phyloP scores from a whole-genome alignment of 2,113 vertebrate species.

The Pogonocichla stellata region DNA sequence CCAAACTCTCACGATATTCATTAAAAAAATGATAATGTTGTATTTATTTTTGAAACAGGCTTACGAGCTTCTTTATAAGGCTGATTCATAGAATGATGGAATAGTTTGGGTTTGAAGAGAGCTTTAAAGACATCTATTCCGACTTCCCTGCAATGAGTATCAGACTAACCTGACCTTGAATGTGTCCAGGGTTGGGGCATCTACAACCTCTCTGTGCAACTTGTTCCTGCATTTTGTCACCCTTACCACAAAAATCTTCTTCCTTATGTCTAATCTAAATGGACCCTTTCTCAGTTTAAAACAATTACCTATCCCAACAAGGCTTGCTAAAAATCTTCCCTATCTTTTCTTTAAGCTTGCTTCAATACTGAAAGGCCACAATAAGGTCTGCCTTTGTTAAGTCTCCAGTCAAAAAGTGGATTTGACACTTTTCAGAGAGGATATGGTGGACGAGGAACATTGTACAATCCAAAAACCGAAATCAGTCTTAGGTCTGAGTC shows the following conservation, averaged over 20 bases:
- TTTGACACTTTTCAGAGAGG: neutral
- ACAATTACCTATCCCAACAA: rapidly evolving
- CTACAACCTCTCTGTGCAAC: neutral
- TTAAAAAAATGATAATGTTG: neutral
- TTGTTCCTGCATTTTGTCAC: neutral
- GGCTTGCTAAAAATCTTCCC: neutral
- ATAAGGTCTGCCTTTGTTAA: neutral
- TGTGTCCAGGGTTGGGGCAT: neutral
- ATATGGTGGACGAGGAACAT: neutral
- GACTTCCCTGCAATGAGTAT: neutral
- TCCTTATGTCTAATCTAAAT: neutral
- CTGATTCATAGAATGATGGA: neutral
- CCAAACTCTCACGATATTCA: neutral
- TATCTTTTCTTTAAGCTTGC: neutral
- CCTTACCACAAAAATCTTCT: neutral
- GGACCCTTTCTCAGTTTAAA: neutral
- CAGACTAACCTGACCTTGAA: neutral
- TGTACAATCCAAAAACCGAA: neutral
- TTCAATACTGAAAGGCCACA: neutral
- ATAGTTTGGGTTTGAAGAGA: neutral
- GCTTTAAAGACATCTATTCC: neutral
- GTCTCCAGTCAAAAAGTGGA: neutral
- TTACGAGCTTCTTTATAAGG: neutral
- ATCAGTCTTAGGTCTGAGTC: neutral
- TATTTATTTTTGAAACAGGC: neutral